A percentile compares a stretch with the other conserved stretches of the same genome.
phyloP scores from a whole-genome alignment of 2,113 vertebrate genomes.

The Genyomyrus donnyi region DNA sequence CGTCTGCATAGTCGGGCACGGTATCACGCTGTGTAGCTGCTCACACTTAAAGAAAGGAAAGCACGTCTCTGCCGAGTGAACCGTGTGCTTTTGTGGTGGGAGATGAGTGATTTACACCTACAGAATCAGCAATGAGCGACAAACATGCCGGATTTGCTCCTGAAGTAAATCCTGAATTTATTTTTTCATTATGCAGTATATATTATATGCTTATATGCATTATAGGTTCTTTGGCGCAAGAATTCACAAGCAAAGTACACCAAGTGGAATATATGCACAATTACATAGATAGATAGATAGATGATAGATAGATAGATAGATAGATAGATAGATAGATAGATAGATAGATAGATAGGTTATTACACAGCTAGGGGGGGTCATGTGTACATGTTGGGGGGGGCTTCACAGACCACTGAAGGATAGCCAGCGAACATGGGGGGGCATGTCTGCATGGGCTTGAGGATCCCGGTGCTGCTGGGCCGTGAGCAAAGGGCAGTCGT shows the following conservation, averaged over 20 bases:
- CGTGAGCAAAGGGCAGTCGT: background rate
- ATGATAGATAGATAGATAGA: background rate
- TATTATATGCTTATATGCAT: background rate
- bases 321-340: too few relatives aligned
- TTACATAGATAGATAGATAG: background rate
- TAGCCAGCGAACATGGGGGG: background rate
- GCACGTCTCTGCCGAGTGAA: background rate
- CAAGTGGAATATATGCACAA: background rate
- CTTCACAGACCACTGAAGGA: background rate
- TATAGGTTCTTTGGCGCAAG: background rate
- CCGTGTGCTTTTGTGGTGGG: background rate
- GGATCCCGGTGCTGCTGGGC: background rate
- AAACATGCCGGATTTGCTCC: background rate
- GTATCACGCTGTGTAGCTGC: background rate
- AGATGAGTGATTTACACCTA: background rate
- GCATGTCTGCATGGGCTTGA: background rate
- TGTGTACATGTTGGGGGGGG: background rate
- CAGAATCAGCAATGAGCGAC: background rate
- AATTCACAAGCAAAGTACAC: background rate
- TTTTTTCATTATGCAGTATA: background rate
- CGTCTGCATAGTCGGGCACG: too few relatives aligned
- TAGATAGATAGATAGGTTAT: too few relatives aligned
- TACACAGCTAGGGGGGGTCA: background rate
- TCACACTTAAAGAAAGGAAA: background rate
- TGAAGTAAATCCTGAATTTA: background rate